Percentiles rank a stretch among this genome's conserved stretches.
These are phyloP conservation scores for Erebia aethiops DNA, from an alignment of 2,888 invertebrate species.

Conservation along the genomic window DNA sequence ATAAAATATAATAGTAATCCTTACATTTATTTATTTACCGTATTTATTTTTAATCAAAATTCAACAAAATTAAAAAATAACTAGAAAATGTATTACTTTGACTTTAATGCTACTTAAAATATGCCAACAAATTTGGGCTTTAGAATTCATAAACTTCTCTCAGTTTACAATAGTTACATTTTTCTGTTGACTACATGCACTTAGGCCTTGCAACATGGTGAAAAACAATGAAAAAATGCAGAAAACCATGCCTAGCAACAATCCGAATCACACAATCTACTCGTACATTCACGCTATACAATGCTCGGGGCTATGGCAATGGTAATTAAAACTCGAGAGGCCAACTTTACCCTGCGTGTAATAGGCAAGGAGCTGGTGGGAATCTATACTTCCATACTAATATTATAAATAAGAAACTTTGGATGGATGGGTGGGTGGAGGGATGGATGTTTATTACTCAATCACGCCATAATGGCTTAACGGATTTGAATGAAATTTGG, in stretches of 20 bases:
- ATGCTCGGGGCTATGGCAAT: slow-evolving; percentile 25
- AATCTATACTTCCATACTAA: no score
- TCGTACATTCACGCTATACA: slow-evolving; percentile 26
- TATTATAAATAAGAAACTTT: no score
- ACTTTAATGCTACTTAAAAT: neutral
- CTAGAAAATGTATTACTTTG: neutral
- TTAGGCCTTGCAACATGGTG: slow-evolving; percentile 7
- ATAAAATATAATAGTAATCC: no score
- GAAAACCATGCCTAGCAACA: slow-evolving; percentile 19
- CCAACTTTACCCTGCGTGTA: slow-evolving; percentile 22
- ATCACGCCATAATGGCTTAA: no score
- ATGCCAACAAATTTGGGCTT: neutral
- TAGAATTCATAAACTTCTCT: neutral
- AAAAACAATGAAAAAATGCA: slow-evolving; percentile 9
- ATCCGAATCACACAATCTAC: slow-evolving; percentile 25
- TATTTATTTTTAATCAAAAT: neutral
- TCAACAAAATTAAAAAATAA: neutral
- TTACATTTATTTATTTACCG: no score
- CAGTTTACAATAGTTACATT: neutral
- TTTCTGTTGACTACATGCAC: neutral
- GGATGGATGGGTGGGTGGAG: no score
- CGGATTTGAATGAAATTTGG: no score
- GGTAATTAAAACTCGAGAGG: slow-evolving; percentile 35
- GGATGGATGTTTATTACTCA: no score
- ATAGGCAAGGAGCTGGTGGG: neutral